Evolutionary conservation across 2,113 vertebrate species (phyloP).

Genomic region (Anas platyrhynchos): DNA sequence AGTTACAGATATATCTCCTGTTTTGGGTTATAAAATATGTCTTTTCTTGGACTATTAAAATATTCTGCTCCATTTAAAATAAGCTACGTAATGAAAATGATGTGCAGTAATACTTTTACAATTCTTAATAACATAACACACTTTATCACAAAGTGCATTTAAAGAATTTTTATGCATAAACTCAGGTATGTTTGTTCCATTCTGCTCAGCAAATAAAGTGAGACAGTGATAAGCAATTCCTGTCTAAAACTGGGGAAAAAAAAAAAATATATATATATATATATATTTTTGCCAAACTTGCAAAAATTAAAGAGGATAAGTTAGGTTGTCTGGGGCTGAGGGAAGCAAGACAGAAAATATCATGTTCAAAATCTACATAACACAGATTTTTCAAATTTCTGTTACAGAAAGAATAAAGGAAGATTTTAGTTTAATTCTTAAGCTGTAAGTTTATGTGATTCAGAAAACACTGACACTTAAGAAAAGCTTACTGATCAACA

Average conservation of each 20-base stretch:
- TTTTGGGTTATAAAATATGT: slow-evolving; percentile 71
- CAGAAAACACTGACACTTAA: slow-evolving; percentile 47
- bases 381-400: not conserved
- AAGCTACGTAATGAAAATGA: slow-evolving; percentile 67
- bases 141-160: slow-evolving; percentile 65
- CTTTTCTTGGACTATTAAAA: slow-evolving; percentile 75
- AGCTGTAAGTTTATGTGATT: slow-evolving; percentile 40
- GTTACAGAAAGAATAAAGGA: not conserved
- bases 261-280: not conserved
- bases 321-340: not conserved
- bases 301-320: slow-evolving; percentile 12
- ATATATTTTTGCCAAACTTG: not conserved
- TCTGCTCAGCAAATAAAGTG: slow-evolving; percentile 28
- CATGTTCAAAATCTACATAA: not conserved
- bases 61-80: slow-evolving; percentile 77
- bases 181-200: slow-evolving; percentile 28
- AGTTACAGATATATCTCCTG: slow-evolving; percentile 62
- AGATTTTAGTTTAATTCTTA: slow-evolving; percentile 30
- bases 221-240: not conserved
- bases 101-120: slow-evolving; percentile 70
- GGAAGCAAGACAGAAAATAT: not conserved
- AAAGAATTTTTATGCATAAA: slow-evolving; percentile 51
- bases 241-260: slow-evolving; percentile 1
- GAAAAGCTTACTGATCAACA: slow-evolving; percentile 39
- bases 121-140: slow-evolving; percentile 63